Evolutionary conservation across 2,113 vertebrate genomes (phyloP), one percentile per base, ranked within the genome.

Genomic region (Xyliphius kryptos): DNA sequence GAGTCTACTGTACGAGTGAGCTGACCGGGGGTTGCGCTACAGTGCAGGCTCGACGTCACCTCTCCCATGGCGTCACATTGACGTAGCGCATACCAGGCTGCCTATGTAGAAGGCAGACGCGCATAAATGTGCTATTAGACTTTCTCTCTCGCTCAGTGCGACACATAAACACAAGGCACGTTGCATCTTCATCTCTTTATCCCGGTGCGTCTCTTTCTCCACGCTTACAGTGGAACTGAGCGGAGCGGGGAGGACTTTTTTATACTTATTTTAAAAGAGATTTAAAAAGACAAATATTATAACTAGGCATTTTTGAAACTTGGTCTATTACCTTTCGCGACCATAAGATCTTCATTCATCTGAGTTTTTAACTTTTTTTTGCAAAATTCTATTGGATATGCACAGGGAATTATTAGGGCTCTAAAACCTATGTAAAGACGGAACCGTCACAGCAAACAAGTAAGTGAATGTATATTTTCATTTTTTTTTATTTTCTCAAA

Each of bases 1-100:
- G 78, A 79, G 77, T 80, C 76, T 81, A 82, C 80, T 78, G 83
- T 85, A 86, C 75, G 48, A 60, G 56, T 3, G 17, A 79, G 63
- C 61, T 69, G 55, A 57, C n/a, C 71, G 74, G 72, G 79, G 65
- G 76, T 69, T n/a, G 79, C 62, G 56, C 79, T 73, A 68, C 80
- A 76, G 70, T 76, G 81, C 87, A 91, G 88, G 53, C 73, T 67
- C 71, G 90, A 95, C 92, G 94, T 97, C 89, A 93, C 89, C 90
- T 85, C 89, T 92, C 89, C 93, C 92, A 92, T 95, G 92, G 89
- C 92, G 95, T 97, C 94, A 97, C 90, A 94, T 94, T 95, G 95
- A 97, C 95, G 93, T 96, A 89, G 88, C 87, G 88, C 93, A 97
- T 97, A 93, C 95, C 95, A 92, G 82, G n/a, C n/a, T n/a, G 87